Percentiles rank a stretch among this genome's conserved stretches.
Evolutionary conservation across 2,888 invertebrate genomes (phyloP).

Genomic region (Macrostomum cliftonense): DNA sequence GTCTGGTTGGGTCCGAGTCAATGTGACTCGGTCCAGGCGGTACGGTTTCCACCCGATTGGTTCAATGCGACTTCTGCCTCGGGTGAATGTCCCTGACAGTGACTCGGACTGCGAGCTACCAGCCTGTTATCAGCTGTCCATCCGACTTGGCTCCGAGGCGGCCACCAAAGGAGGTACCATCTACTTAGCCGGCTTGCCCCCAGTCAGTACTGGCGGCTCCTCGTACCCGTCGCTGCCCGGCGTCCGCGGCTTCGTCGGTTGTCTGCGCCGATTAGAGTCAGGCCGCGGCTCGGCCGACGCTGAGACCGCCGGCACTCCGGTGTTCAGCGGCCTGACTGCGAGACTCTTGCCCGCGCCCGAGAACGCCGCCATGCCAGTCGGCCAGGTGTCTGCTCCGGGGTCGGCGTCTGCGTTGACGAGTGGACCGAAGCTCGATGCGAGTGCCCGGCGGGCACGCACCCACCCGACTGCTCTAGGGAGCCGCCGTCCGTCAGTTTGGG

Average conservation of each 20-base stretch:
- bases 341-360: neutral
- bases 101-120: too few species aligned
- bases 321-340: neutral
- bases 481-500: neutral
- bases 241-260: constrained; percentile 57
- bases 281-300: neutral
- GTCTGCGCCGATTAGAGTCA: constrained; percentile 29
- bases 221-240: neutral
- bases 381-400: neutral
- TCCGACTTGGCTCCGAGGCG: too few species aligned
- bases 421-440: constrained; percentile 2
- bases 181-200: constrained; percentile 1
- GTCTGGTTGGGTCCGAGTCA: too few species aligned
- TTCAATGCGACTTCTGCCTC: too few species aligned
- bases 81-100: too few species aligned
- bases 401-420: constrained; percentile 2
- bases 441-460: constrained; percentile 44
- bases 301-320: neutral
- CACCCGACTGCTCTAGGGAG: constrained; percentile 3
- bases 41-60: too few species aligned
- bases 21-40: too few species aligned
- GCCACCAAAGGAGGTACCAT: neutral
- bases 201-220: neutral
- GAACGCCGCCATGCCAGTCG: neutral
- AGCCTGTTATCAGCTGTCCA: too few species aligned